Percentiles rank a stretch among this genome's conserved stretches.
These are phyloP conservation scores for Psylliodes chrysocephalus DNA, from an alignment of 2,888 invertebrate genomes.

Conservation along the genomic window DNA sequence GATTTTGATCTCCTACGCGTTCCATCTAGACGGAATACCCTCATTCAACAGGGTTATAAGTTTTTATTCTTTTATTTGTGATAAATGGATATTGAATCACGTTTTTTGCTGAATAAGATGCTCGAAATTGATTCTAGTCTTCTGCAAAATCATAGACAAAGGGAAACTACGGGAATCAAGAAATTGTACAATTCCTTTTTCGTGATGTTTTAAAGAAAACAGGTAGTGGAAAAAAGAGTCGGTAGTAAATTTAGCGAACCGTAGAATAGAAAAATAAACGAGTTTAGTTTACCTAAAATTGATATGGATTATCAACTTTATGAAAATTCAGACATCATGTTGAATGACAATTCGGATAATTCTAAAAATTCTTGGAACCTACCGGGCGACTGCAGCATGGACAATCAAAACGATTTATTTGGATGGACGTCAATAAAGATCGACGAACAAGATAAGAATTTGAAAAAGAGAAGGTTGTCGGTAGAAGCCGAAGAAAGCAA, in stretches of 20 bases:
- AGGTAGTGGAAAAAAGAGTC: neutral
- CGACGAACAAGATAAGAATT: constrained; percentile 48
- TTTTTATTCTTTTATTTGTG: constrained; percentile 46
- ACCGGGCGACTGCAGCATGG: constrained; percentile 56
- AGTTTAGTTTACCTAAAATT: neutral
- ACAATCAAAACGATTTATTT: constrained; percentile 61
- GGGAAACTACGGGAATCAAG: constrained; percentile 86
- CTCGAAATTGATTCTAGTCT: constrained; percentile 78
- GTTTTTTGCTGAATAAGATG: constrained; percentile 68
- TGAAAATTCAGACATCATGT: constrained; percentile 56
- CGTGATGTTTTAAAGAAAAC: constrained; percentile 79
- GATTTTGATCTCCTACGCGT: constrained; percentile 22
- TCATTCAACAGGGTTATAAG: constrained; percentile 48
- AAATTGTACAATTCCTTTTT: constrained; percentile 89
- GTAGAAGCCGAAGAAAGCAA: constrained; percentile 31
- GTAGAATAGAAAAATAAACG: constrained; percentile 17
- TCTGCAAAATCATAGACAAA: constrained; percentile 83
- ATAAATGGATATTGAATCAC: constrained; percentile 64
- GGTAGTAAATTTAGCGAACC: constrained; percentile 27
- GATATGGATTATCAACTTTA: constrained; percentile 64
- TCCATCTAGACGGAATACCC: constrained; percentile 37
- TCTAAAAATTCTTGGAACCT: constrained; percentile 59
- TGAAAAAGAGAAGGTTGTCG: constrained; percentile 29
- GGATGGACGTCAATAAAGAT: constrained; percentile 62
- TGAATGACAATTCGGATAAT: constrained; percentile 53